Evolutionary conservation across 1,140 invertebrate genomes (phyloP).

Genomic region (Cotesia glomerata): DNA sequence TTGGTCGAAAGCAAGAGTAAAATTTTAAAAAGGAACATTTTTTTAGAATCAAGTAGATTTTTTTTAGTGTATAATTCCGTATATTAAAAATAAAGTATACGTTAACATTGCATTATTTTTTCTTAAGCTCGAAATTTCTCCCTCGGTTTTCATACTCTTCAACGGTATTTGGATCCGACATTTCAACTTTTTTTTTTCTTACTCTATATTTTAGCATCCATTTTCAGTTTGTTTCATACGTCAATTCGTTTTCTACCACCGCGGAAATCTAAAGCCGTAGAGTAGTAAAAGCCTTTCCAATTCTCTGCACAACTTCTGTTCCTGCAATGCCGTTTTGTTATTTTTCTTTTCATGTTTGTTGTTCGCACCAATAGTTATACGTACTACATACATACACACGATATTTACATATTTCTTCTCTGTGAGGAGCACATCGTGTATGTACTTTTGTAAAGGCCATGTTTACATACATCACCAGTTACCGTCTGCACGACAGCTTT

Average conservation of each 20-base stretch:
- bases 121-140: not conserved
- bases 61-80: too few relatives aligned
- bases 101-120: not conserved
- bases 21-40: too few relatives aligned
- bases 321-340: too few relatives aligned
- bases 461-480: conserved; percentile 3
- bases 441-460: not conserved
- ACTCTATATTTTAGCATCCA: not conserved
- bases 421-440: too few relatives aligned
- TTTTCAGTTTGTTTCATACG: not conserved
- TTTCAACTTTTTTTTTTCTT: not conserved
- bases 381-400: not conserved
- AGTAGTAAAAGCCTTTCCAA: conserved; percentile 7
- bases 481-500: not conserved
- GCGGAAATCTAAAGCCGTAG: not conserved
- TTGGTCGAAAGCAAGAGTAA: too few relatives aligned
- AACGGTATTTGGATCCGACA: not conserved
- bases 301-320: too few relatives aligned
- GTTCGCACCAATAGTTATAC: not conserved
- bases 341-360: not conserved
- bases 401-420: not conserved
- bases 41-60: too few relatives aligned
- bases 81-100: too few relatives aligned
- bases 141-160: not conserved
- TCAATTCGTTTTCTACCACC: conserved; percentile 7